phyloP scores from a whole-genome alignment of 2,888 invertebrate species.

The Chorisops tibialis region DNA sequence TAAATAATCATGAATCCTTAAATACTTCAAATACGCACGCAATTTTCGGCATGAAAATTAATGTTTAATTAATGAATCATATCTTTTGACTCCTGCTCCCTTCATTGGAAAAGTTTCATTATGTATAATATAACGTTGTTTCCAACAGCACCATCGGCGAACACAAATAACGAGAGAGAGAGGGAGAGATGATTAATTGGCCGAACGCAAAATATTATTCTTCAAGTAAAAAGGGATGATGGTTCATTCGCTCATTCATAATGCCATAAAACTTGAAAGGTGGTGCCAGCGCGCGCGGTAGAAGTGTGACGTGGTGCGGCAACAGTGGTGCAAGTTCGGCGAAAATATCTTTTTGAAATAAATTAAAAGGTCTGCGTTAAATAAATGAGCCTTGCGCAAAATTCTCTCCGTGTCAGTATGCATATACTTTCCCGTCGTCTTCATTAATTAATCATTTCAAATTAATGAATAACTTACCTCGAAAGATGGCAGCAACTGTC shows the following conservation, averaged over 20 bases:
- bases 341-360: not conserved
- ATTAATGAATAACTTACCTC: conserved; percentile 55
- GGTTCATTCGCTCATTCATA: not conserved
- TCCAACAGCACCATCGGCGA: not conserved
- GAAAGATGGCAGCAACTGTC: conserved; percentile 77
- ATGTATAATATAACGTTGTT: too few relatives aligned
- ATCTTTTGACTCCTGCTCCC: conserved; percentile 3
- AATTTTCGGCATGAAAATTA: too few relatives aligned
- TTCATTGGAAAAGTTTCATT: not conserved
- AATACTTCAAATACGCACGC: too few relatives aligned
- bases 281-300: too few relatives aligned
- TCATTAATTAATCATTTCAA: conserved; percentile 18
- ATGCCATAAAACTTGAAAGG: not conserved
- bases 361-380: not conserved
- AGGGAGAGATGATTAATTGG: conserved; percentile 8
- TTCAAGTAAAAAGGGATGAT: not conserved
- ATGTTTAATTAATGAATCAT: conserved; percentile 13
- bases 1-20: too few relatives aligned
- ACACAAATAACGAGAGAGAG: not conserved
- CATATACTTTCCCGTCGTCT: not conserved
- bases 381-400: not conserved
- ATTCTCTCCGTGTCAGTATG: not conserved
- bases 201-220: conserved; percentile 2
- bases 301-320: too few relatives aligned
- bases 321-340: not conserved